Evolutionary conservation across 2,888 invertebrate species (phyloP).

Genomic region (Hofmannophila pseudospretella): DNA sequence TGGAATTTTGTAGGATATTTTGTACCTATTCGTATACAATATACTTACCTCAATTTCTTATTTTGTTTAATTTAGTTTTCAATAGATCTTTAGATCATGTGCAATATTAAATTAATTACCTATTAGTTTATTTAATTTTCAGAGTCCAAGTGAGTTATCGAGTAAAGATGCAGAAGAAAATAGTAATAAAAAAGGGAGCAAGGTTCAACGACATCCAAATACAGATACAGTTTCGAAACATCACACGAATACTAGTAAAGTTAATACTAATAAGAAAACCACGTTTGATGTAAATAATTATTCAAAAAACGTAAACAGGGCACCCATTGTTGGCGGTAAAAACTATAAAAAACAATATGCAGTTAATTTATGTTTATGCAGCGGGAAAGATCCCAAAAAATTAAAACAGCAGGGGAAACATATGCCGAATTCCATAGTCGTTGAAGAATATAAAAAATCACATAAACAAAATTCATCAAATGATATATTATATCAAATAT

Average conservation of each 20-base stretch:
- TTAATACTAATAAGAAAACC: neutral
- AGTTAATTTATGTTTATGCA: slow-evolving; percentile 57
- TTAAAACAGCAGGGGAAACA: slow-evolving; percentile 12
- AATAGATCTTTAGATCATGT: no score
- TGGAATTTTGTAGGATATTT: no score
- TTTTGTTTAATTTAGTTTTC: no score
- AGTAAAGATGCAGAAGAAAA: neutral
- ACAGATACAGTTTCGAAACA: neutral
- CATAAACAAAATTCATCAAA: slow-evolving; percentile 21
- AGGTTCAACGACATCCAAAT: neutral
- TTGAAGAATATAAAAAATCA: slow-evolving; percentile 6
- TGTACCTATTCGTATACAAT: no score
- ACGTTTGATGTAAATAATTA: neutral
- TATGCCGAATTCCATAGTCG: neutral
- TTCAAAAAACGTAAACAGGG: slow-evolving; percentile 1
- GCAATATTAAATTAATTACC: no score
- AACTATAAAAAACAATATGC: slow-evolving; percentile 39
- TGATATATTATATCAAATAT: slow-evolving; percentile 19
- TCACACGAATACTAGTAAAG: neutral
- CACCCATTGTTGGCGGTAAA: slow-evolving; percentile 6
- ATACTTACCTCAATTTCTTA: no score
- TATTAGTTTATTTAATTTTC: neutral
- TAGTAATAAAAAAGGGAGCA: neutral
- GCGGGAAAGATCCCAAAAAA: slow-evolving; percentile 25
- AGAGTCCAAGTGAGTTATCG: neutral